Evolutionary conservation across 2,113 vertebrate genomes (phyloP).

Genomic region (Oreochromis niloticus): DNA sequence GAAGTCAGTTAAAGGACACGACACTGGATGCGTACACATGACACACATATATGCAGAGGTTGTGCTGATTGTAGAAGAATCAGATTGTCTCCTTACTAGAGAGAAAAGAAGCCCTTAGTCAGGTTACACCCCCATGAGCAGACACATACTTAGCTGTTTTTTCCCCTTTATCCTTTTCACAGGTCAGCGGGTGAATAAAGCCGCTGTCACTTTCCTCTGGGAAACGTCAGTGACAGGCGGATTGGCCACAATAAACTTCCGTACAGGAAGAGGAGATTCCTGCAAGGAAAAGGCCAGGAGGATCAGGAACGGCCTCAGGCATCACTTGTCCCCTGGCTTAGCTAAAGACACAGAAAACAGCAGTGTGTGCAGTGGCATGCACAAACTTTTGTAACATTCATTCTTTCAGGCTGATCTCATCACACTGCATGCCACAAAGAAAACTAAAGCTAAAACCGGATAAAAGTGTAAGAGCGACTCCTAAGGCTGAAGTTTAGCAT

Average conservation of each 20-base stretch:
- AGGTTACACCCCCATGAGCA: conserved; percentile 46
- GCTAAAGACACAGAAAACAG: conserved; percentile 37
- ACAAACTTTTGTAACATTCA: background rate
- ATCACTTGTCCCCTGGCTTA: conserved; percentile 44
- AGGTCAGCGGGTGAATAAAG: conserved; percentile 73
- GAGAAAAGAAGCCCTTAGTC: conserved; percentile 69
- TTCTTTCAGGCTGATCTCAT: background rate
- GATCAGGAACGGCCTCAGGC: conserved; percentile 47
- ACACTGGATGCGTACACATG: background rate
- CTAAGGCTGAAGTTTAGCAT: background rate
- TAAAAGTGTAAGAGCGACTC: background rate
- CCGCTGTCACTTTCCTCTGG: conserved; percentile 71
- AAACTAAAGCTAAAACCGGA: background rate
- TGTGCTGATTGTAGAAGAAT: conserved; percentile 64
- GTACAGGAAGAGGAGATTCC: conserved; percentile 68
- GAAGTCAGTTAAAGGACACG: conserved; percentile 12
- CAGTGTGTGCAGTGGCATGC: background rate
- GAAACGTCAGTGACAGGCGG: conserved; percentile 61
- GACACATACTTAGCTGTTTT: conserved; percentile 19
- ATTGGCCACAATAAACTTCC: conserved; percentile 60
- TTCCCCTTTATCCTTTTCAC: conserved; percentile 64
- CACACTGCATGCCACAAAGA: background rate
- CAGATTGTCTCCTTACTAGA: conserved; percentile 37
- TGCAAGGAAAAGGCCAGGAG: conserved; percentile 66
- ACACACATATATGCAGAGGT: conserved; percentile 19